Evolutionary conservation across 53 echinoderm and acorn worm species (phyloP), one percentile per base, ranked within the genome.

Genomic region (Pentamera pediparva): DNA sequence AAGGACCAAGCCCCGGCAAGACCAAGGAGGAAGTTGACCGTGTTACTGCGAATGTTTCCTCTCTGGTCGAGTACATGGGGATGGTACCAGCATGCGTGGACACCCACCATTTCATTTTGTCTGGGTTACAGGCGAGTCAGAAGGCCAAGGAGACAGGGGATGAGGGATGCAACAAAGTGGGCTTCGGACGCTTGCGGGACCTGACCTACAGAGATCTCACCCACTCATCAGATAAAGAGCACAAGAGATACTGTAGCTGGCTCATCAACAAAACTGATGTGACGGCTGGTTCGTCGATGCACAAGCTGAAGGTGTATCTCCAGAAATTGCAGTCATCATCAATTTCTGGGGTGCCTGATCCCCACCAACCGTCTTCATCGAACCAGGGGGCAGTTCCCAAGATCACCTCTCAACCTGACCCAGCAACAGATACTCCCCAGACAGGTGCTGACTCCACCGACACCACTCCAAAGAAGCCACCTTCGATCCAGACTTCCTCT

Each of bases 221-320:
- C 13, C 2, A 5, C 17, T 59, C 37, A 13, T 15, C 34, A 31
- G 62, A 62, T 38, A 62, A 37, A 35, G 62, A 62, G 36, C 62
- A 62, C 62, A 17, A 62, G 36, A 62, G 36, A 18, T 37, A 62
- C 62, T 62, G 62, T 38, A 62, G 24, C 5, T 62, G 62, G 62
- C 18, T 62, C 62, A 35, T 62, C n/a, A 33, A 38, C 34, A 62
- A 62, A 38, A 37, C 29, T 17, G 33, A 36, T 35, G 62, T 62
- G 35, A 37, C 33, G 17, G n/a, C n/a, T 18, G 62, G 62, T 34
- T 34, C 62, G 19, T 62, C 62, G 18, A 62, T 36, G 62, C 34
- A 62, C n/a, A 32, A 38, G 34, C 51, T 50, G 51, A 50, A 50
- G 51, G 6, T 2, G 51, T 50, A 50, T 50, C 17, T 36, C 7